Conservation (phyloP, 2,113 vertebrate species). For the Rhinolophus sinicus region DNA sequence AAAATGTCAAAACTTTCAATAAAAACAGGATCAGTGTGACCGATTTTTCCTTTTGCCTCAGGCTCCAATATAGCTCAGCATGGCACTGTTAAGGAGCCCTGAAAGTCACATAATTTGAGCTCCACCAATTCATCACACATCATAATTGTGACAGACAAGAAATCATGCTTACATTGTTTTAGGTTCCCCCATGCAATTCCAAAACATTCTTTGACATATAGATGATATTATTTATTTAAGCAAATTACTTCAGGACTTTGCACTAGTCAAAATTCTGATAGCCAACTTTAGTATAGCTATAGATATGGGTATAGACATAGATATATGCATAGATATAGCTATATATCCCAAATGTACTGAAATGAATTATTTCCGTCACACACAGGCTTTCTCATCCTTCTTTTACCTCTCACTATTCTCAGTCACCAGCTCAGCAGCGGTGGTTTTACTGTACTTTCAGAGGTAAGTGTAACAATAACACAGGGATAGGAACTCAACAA, state of each 20-base stretch:
- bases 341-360: not conserved
- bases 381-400: not conserved
- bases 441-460: constrained; percentile 13
- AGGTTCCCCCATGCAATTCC: not conserved
- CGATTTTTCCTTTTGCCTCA: not conserved
- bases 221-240: not conserved
- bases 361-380: not conserved
- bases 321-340: not conserved
- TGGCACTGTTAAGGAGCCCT: not conserved
- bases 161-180: not conserved
- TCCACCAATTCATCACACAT: not conserved
- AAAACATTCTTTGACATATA: not conserved
- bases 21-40: not conserved
- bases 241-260: not conserved
- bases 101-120: not conserved
- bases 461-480: not conserved
- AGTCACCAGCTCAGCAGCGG: not conserved
- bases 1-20: constrained; percentile 21
- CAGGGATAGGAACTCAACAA: not conserved
- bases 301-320: not conserved
- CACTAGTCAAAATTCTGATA: not conserved
- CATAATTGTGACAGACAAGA: not conserved
- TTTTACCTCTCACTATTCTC: not conserved
- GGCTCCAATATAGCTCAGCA: not conserved
- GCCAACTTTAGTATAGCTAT: not conserved